Conservation (phyloP, 2,797 vertebrate genomes). For the Sphenopsis melanotis region DNA sequence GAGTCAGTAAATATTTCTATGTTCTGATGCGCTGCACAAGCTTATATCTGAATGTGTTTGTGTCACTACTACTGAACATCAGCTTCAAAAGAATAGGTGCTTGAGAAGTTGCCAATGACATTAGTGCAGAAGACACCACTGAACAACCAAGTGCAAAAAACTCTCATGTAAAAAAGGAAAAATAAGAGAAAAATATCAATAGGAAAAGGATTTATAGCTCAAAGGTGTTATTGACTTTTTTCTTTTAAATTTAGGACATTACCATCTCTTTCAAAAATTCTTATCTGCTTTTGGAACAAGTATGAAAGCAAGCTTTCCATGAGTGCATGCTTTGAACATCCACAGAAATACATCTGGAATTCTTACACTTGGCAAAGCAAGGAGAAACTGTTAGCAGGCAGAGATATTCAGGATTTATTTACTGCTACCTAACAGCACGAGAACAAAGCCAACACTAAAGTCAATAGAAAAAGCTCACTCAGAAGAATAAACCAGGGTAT, state of each 20-base stretch:
- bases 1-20: not conserved
- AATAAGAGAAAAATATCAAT: not conserved
- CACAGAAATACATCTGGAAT: not conserved
- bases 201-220: not conserved
- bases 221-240: not conserved
- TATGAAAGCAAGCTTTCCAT: not conserved
- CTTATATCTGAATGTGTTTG: not conserved
- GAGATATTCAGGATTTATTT: not conserved
- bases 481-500: not conserved
- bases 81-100: not conserved
- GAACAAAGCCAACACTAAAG: not conserved
- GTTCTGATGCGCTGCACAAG: not conserved
- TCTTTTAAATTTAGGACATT: not conserved
- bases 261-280: not conserved
- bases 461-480: not conserved
- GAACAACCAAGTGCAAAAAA: not conserved
- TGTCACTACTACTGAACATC: not conserved
- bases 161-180: not conserved
- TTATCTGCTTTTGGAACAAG: not conserved
- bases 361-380: not conserved
- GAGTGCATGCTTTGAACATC: not conserved
- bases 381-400: not conserved
- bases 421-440: not conserved
- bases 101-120: not conserved
- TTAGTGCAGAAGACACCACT: not conserved